Evolutionary conservation across 1,140 invertebrate species (phyloP).

Genomic region (Venustaconcha ellipsiformis): DNA sequence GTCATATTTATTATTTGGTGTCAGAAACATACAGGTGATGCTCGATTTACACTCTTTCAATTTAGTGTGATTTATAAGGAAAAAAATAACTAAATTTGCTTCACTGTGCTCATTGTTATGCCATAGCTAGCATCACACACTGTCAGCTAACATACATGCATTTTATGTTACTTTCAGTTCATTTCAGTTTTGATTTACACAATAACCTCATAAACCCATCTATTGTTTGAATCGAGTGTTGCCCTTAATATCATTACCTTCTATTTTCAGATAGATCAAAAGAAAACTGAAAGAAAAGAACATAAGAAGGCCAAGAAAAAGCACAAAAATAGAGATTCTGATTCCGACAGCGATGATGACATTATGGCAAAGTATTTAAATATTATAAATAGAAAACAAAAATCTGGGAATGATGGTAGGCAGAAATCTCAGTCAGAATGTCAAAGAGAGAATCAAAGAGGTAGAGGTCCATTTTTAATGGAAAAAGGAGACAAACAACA

Average conservation of each 20-base stretch:
- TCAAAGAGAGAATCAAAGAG: too few species aligned
- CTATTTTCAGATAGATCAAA: constrained; percentile 18
- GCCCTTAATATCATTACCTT: not conserved
- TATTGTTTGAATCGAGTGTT: too few species aligned
- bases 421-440: not conserved
- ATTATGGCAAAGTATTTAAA: constrained; percentile 27
- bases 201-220: too few species aligned
- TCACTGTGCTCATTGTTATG: too few species aligned
- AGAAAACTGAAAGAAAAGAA: constrained; percentile 4
- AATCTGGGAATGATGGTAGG: constrained; percentile 13
- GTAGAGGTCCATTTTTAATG: too few species aligned
- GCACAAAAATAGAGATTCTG: constrained; percentile 5
- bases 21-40: not conserved
- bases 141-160: too few species aligned
- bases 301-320: constrained; percentile 21
- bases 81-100: too few species aligned
- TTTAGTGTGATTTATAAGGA: too few species aligned
- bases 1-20: not conserved
- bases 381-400: constrained; percentile 27
- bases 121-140: too few species aligned
- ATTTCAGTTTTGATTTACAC: too few species aligned
- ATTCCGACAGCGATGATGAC: constrained; percentile 27
- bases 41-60: too few species aligned
- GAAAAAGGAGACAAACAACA: not conserved
- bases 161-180: too few species aligned